phyloP scores from a whole-genome alignment of 2,888 invertebrate genomes.

The Pristionchus entomophagus region DNA sequence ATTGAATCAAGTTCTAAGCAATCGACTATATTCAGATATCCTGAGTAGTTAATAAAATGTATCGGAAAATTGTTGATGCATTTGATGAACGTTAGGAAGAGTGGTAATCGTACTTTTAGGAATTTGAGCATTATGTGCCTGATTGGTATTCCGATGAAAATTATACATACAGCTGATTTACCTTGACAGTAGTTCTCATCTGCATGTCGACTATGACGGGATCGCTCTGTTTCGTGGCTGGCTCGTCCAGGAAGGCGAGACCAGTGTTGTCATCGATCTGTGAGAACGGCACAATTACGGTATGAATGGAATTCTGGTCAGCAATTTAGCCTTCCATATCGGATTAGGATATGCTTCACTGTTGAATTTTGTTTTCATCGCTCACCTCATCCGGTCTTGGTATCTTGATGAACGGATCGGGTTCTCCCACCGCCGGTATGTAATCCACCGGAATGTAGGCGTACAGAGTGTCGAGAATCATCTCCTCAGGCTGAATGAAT shows the following conservation, averaged over 20 bases:
- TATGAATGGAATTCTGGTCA: background rate
- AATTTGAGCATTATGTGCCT: no score
- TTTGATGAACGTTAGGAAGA: no score
- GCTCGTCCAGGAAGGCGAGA: conserved; percentile 84
- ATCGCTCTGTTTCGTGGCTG: conserved; percentile 94
- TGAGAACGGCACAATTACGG: background rate
- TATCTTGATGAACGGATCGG: conserved; percentile 94
- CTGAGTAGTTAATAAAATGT: background rate
- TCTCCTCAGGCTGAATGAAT: background rate
- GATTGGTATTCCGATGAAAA: no score
- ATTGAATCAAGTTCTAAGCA: no score
- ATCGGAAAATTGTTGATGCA: no score
- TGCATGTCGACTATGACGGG: conserved; percentile 93
- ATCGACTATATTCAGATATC: background rate
- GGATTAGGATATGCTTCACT: background rate
- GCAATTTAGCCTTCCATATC: background rate
- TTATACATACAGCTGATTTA: no score
- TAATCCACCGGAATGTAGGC: conserved; percentile 96
- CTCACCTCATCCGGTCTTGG: conserved; percentile 83
- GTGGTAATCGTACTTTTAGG: no score
- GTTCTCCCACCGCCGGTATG: conserved; percentile 97
- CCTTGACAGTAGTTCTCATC: conserved; percentile 84
- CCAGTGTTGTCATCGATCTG: conserved; percentile 74
- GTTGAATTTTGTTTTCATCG: background rate
- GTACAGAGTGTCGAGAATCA: conserved; percentile 85